These are phyloP conservation scores for Ganaspis brasiliensis DNA, from an alignment of 2,888 invertebrate genomes.

Conservation along the genomic window DNA sequence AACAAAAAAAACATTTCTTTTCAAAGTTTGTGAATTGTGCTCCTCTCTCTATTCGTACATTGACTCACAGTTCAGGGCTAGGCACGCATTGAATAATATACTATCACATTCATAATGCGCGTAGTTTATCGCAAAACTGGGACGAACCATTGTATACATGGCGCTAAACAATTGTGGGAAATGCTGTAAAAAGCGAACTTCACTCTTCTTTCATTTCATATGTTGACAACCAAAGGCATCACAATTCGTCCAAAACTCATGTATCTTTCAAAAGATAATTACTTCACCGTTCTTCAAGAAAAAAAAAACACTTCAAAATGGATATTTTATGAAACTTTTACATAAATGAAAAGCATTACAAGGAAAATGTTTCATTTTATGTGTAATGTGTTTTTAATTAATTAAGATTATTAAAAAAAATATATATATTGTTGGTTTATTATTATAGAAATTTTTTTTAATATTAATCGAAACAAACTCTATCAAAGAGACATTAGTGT, in stretches of 20 bases:
- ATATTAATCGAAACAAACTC: too few relatives aligned
- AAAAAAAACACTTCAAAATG: not conserved
- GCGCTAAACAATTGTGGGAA: slow-evolving; percentile 37
- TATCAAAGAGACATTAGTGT: too few relatives aligned
- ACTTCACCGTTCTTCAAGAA: not conserved
- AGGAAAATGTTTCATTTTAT: too few relatives aligned
- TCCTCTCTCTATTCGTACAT: slow-evolving; percentile 55
- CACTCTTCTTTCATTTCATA: slow-evolving; percentile 31
- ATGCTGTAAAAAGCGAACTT: slow-evolving; percentile 31
- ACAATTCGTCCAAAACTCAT: slow-evolving; percentile 15
- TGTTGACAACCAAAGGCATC: slow-evolving; percentile 16
- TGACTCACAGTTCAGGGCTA: slow-evolving; percentile 63
- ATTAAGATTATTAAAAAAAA: too few relatives aligned
- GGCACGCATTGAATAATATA: slow-evolving; percentile 55
- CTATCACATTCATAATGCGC: slow-evolving; percentile 59
- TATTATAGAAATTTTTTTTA: too few relatives aligned
- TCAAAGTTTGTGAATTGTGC: slow-evolving; percentile 13
- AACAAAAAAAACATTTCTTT: slow-evolving; percentile 13
- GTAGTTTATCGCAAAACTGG: slow-evolving; percentile 57
- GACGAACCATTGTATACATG: slow-evolving; percentile 53
- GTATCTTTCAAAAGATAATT: not conserved
- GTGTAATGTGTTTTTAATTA: too few relatives aligned
- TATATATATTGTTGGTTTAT: too few relatives aligned
- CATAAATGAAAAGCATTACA: not conserved
- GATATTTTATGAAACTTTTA: not conserved